phyloP scores from a whole-genome alignment of 64 coral and sea anemone species.

The Acropora yongei region DNA sequence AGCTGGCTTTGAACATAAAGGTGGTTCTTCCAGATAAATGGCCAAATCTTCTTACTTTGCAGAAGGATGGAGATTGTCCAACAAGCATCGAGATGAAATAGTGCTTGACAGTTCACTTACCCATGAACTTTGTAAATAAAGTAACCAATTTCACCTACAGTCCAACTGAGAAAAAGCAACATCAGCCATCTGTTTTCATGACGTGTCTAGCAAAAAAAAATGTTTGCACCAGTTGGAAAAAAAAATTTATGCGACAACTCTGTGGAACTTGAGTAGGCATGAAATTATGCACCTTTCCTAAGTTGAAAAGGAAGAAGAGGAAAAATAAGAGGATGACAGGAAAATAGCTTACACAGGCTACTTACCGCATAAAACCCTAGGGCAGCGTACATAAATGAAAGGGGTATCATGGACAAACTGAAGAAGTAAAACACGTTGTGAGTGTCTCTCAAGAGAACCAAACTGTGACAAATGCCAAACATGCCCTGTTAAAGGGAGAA shows the following conservation, averaged over 20 bases:
- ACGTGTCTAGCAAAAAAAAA: slow-evolving; percentile 58
- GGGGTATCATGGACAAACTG: slow-evolving; percentile 73
- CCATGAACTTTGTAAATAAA: slow-evolving; percentile 77
- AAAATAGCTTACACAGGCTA: not conserved
- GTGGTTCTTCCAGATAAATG: no score
- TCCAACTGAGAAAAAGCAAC: slow-evolving; percentile 67
- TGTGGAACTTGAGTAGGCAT: no score
- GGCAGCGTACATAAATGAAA: slow-evolving; percentile 70
- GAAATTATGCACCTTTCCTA: no score
- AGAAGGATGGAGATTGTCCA: no score
- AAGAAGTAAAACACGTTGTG: slow-evolving; percentile 61
- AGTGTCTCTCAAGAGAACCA: slow-evolving; percentile 72
- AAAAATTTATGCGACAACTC: no score
- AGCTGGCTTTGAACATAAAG: no score
- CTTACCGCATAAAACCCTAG: slow-evolving; percentile 84
- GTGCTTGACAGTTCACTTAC: not conserved
- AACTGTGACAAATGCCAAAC: slow-evolving; percentile 84
- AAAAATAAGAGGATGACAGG: not conserved
- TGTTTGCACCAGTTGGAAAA: not conserved
- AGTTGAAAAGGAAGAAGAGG: not conserved
- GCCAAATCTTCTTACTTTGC: no score
- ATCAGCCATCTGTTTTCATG: slow-evolving; percentile 78
- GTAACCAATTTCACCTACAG: slow-evolving; percentile 69
- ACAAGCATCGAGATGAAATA: not conserved
- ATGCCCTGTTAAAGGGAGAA: slow-evolving; percentile 60